Evolutionary conservation across 1,140 invertebrate species (phyloP), one percentile per base, ranked within the genome.

Genomic region (Brachionus plicatilis): DNA sequence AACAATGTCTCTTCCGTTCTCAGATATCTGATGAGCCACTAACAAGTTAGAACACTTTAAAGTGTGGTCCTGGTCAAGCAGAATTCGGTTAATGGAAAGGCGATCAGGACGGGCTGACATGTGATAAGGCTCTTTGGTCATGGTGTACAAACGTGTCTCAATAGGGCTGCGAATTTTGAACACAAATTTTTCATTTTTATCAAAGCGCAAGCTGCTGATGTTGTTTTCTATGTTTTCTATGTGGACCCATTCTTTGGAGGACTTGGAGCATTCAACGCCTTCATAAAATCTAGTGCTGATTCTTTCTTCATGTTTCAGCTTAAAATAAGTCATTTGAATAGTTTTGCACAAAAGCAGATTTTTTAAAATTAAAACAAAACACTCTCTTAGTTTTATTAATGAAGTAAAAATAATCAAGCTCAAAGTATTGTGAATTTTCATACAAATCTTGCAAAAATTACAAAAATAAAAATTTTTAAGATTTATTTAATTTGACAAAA

Each of bases 251-350:
- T 68, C 79, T 9, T 68, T 76, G 20, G 20, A 24, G 5, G 33
- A 27, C 37, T 80, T 56, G 3, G 78, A 65, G 37, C 70, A 37
- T 27, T 76, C 45, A 12, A 50, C 11, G 11, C 72, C 72, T 27
- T 76, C 72, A 50, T 27, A 47, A 76, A 50, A 76, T 24, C 20
- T 20, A 27, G 9, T 50, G 8, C 33, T 76, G 2, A 76, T 27
- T 76, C 72, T 24, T 50, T 76, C 72, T 24, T 76, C 72, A 50
- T 76, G 72, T 76, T 76, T 76, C 0, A 76, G 12, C 45, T 76
- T 29, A 37, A 27, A 50, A 76, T 14, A 12, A 12, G 1, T 5
- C 3, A 47, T 47, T 47, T 47, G 45, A 47, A n/a, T 47, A 47
- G 33, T 1, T 47, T 47, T 6, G 2, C 5, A 37, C 33, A 6